Percentiles rank a stretch among this genome's conserved stretches.
phyloP scores from a whole-genome alignment of 2,797 vertebrate genomes.

The Toxotes lorentzi region DNA sequence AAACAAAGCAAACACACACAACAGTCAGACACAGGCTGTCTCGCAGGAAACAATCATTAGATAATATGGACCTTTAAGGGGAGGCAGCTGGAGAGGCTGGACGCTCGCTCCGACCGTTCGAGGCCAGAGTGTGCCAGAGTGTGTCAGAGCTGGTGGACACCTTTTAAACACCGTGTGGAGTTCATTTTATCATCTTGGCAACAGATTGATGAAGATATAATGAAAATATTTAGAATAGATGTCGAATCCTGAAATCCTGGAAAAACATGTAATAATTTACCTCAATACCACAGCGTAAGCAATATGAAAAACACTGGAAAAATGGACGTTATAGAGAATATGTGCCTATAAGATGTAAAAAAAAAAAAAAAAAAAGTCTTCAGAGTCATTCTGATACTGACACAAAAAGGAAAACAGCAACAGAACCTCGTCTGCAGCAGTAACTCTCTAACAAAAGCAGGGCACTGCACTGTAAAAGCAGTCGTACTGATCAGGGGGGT shows the following conservation, averaged over 20 bases:
- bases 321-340: not conserved
- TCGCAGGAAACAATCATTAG: constrained; percentile 69
- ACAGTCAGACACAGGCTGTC: constrained; percentile 48
- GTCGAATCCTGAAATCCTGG: not conserved
- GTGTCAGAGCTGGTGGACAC: not conserved
- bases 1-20: constrained; percentile 44
- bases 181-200: not conserved
- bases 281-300: not conserved
- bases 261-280: not conserved
- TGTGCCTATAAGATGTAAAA: not conserved
- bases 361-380: no score
- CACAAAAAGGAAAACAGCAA: no score
- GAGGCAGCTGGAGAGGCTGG: constrained; percentile 29
- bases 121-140: not conserved
- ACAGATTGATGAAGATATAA: not conserved
- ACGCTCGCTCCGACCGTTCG: not conserved
- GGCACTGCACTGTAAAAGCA: not conserved
- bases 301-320: not conserved
- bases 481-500: not conserved
- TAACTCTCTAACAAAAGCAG: not conserved
- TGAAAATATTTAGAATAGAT: not conserved
- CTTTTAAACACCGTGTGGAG: not conserved
- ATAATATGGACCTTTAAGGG: constrained; percentile 51
- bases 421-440: not conserved
- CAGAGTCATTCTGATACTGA: no score